Conservation (phyloP, 2,113 vertebrate species). For the Dicrurus megarhynchus region DNA sequence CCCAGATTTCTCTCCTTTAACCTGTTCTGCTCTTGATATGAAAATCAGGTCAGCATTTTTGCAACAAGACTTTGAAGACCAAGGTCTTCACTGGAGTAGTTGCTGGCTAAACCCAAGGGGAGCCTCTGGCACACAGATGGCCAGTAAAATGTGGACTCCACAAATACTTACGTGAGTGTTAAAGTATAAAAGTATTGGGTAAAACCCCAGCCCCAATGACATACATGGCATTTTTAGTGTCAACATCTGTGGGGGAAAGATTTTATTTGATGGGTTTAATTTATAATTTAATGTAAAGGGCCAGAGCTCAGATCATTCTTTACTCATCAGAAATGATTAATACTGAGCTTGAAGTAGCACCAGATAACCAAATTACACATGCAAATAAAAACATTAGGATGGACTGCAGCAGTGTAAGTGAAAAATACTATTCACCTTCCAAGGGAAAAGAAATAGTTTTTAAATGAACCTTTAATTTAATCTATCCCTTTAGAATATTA, state of each 20-base stretch:
- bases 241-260: background rate
- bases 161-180: background rate
- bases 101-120: background rate
- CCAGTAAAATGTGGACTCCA: background rate
- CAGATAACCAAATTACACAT: slow-evolving; percentile 18
- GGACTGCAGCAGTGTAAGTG: background rate
- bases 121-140: background rate
- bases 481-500: background rate
- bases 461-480: slow-evolving; percentile 40
- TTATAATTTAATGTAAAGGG: background rate
- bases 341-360: background rate
- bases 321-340: background rate
- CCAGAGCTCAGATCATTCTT: background rate
- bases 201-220: background rate
- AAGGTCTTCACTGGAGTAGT: background rate
- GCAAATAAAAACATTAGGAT: slow-evolving; percentile 9
- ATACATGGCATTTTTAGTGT: background rate
- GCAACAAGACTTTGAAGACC: background rate
- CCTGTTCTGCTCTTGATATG: background rate
- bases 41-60: background rate
- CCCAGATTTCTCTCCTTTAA: background rate
- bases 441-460: slow-evolving; percentile 9
- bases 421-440: slow-evolving; percentile 20
- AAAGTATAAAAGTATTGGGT: background rate
- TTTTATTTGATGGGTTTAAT: background rate